Evolutionary conservation across 2,888 invertebrate species (phyloP).

Genomic region (Brachylomia viminalis): DNA sequence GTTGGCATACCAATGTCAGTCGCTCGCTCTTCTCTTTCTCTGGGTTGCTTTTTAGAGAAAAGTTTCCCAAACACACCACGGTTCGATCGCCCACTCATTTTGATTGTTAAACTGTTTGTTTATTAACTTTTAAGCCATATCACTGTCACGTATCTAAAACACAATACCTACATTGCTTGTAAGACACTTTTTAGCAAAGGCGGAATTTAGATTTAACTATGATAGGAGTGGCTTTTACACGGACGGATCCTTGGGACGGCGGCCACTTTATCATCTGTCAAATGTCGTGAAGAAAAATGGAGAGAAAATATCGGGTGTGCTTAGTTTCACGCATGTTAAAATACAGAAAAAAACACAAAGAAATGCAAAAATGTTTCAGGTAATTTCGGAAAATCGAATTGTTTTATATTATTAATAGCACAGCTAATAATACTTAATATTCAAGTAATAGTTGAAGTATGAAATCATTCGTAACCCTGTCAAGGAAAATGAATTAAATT

Average conservation of each 20-base stretch:
- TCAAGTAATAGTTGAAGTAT: neutral
- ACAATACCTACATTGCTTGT: conserved; percentile 81
- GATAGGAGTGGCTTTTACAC: conserved; percentile 88
- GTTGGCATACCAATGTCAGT: conserved; percentile 95
- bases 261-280: conserved; percentile 81
- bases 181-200: conserved; percentile 73
- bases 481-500: neutral
- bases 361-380: neutral
- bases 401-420: neutral
- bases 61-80: conserved; percentile 89
- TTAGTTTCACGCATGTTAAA: conserved; percentile 62
- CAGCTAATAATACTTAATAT: too few relatives aligned
- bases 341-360: neutral
- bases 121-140: conserved; percentile 79
- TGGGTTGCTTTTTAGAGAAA: conserved; percentile 86
- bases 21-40: conserved; percentile 87
- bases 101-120: conserved; percentile 74
- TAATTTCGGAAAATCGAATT: neutral
- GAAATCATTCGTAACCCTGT: neutral
- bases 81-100: conserved; percentile 88
- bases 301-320: conserved; percentile 57
- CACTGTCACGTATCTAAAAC: conserved; percentile 74
- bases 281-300: conserved; percentile 62
- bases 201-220: conserved; percentile 75
- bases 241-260: conserved; percentile 81